Evolutionary conservation across 2,888 invertebrate genomes (phyloP).

Genomic region (Rotaria sp.): DNA sequence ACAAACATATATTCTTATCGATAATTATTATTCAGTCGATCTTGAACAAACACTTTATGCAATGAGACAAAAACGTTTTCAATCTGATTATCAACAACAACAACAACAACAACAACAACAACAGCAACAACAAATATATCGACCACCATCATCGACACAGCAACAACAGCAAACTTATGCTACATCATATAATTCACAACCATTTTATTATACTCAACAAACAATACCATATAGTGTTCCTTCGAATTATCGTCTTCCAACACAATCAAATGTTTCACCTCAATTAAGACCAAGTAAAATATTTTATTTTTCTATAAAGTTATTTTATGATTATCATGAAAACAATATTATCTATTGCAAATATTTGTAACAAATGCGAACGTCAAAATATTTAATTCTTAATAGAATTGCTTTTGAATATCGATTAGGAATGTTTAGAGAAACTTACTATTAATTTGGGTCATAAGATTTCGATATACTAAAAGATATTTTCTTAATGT

Average conservation of each 20-base stretch:
- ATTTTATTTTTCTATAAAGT: neutral
- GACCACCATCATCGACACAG: neutral
- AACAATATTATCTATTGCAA: neutral
- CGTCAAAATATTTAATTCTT: no score
- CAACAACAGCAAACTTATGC: neutral
- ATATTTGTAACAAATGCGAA: neutral
- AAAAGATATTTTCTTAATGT: no score
- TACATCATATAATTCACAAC: neutral
- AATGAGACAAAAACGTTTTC: neutral
- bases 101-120: neutral
- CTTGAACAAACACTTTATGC: neutral
- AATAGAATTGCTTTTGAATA: no score
- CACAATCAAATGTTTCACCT: neutral
- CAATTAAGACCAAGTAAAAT: neutral
- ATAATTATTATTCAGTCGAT: constrained; percentile 3
- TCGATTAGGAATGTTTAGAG: neutral
- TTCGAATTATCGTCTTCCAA: neutral
- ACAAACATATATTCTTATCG: neutral
- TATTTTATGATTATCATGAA: no score
- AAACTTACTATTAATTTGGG: no score
- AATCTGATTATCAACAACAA: neutral
- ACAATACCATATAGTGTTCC: neutral
- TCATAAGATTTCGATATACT: no score
- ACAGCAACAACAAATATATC: neutral
- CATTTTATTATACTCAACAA: neutral